Evolutionary conservation across 2,113 vertebrate species (phyloP).

Genomic region (Cairina moschata): DNA sequence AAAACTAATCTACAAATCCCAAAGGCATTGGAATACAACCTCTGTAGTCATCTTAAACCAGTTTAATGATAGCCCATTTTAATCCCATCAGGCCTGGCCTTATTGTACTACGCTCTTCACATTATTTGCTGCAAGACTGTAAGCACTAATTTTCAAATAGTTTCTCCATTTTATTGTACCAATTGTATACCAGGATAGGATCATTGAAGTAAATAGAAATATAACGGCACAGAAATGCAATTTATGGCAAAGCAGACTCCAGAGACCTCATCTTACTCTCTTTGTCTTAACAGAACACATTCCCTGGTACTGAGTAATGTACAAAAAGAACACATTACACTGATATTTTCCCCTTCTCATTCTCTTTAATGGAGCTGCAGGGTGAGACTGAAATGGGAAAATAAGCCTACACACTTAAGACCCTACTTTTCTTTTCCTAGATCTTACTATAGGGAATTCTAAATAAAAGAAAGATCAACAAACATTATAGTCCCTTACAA

Average conservation of each 20-base stretch:
- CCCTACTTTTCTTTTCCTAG: background rate
- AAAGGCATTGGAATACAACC: background rate
- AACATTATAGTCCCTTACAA: background rate
- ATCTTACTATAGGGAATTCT: background rate
- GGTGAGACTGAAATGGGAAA: background rate
- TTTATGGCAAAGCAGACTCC: background rate
- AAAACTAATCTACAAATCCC: background rate
- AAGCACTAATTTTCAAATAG: background rate
- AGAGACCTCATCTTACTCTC: background rate
- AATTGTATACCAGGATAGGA: background rate
- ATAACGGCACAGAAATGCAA: background rate
- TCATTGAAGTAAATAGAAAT: background rate
- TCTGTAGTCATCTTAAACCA: background rate
- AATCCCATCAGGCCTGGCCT: background rate
- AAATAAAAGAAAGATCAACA: background rate
- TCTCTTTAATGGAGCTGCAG: background rate
- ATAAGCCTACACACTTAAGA: background rate
- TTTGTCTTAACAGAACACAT: background rate
- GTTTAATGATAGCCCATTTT: background rate
- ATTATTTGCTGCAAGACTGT: background rate
- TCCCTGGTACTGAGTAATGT: background rate
- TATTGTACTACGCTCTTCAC: background rate
- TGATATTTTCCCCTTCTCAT: background rate
- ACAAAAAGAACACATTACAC: background rate
- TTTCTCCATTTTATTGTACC: background rate